A percentile compares a stretch with the other conserved stretches of the same genome.
Conservation (phyloP, 2,888 invertebrate species). For the Mimumesa dahlbomi region DNA sequence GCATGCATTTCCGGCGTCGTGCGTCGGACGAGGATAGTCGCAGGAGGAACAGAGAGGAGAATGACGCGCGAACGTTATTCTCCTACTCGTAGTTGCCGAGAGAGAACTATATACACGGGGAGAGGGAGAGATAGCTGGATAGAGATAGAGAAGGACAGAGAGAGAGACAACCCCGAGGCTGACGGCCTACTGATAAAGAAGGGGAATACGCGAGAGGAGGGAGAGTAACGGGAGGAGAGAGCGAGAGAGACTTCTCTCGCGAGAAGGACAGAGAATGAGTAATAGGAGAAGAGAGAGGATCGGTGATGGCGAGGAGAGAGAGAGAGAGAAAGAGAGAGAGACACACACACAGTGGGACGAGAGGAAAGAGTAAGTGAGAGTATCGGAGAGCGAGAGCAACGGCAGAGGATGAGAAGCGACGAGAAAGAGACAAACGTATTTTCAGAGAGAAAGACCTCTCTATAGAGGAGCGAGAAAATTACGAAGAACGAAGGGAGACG, state of each 20-base stretch:
- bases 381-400: background rate
- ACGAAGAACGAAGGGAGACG: background rate
- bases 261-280: background rate
- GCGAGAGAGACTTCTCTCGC: slow-evolving; percentile 3
- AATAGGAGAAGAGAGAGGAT: background rate
- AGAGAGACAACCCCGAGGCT: slow-evolving; percentile 16
- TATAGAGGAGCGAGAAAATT: too few species aligned
- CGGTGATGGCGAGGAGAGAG: background rate
- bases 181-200: slow-evolving; percentile 24
- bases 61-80: slow-evolving; percentile 25
- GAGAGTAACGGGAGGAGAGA: slow-evolving; percentile 7
- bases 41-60: slow-evolving; percentile 19
- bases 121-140: slow-evolving; percentile 1
- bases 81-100: background rate
- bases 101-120: too few species aligned
- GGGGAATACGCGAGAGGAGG: background rate
- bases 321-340: slow-evolving; percentile 1
- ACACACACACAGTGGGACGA: background rate
- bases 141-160: background rate
- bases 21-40: slow-evolving; percentile 41
- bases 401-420: background rate
- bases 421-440: background rate
- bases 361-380: background rate
- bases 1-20: slow-evolving; percentile 65
- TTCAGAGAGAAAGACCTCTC: too few species aligned